These are phyloP conservation scores for zebrafish (Danio rerio) DNA, from an alignment of 2,113 vertebrate species.

Conservation along the genomic window GRCz12tu NC_133192.1:48578501-48579000, in stretches of 20 bases:
- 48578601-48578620: conserved; percentile 86
- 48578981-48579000: too few relatives aligned
- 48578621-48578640: conserved; percentile 89
- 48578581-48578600: conserved; percentile 83
- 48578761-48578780: too few relatives aligned
- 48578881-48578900: not conserved
- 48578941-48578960: too few relatives aligned
- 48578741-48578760: too few relatives aligned
- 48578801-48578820: too few relatives aligned
- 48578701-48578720: too few relatives aligned
- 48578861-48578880: too few relatives aligned
- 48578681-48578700: conserved; percentile 68
- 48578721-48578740: too few relatives aligned
- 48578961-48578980: too few relatives aligned
- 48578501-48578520: not conserved
- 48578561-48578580: conserved; percentile 86
- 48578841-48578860: too few relatives aligned
- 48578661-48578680: conserved; percentile 82
- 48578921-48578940: not conserved
- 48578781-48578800: too few relatives aligned
- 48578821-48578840: too few relatives aligned
- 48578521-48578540: conserved; percentile 8
- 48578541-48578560: not conserved
- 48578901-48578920: not conserved
- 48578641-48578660: conserved; percentile 76